Base-by-base conservation (phyloP, 2,113 vertebrate genomes). In the Hipposideros armiger region DNA sequence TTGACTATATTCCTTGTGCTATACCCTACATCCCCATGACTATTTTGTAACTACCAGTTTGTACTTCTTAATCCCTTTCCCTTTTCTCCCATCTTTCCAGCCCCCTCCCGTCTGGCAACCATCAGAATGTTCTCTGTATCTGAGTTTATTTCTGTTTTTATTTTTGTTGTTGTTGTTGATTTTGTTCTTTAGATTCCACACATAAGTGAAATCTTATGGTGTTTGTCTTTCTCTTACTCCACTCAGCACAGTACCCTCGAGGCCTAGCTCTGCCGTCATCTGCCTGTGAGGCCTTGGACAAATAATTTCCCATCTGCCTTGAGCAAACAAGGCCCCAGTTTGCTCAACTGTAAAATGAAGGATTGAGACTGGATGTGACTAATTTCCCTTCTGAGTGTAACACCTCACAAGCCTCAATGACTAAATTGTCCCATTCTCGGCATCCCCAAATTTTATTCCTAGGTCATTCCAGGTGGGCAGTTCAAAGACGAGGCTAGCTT, bases 331-430 rank as follows among this genome's bases (percentile, higher is more conserved):
- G 42, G 36, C 78, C 28, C 78, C 24, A 40, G 32, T 80, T 72
- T 89, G 58, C 42, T 91, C 20, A 50, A 69, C 47, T 82, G 40
- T 50, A 86, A 87, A 95, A 74, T 70, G 26, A 95, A 92, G 64
- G 50, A 47, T 77, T 85, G 81, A 54, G 7, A 86, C 36, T 70
- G 80, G 42, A 40, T 91, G 8, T 94, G 87, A 91, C 50, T 72
- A 52, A 82, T 73, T 95, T 91, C 36, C 89, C 73, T 87, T 96
- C 72, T 58, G 13, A 47, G 52, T 83, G 87, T 82, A 84, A 83
- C 45, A 74, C 42, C 22, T 47, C n/a, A 4, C 30, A 60, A 81
- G 42, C 78, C 40, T 56, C 62, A 87, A 74, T 58, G 19, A 83
- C 80, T 64, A 70, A 76, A n/a, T 8, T 42, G 66, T 64, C 54